Base-by-base conservation (phyloP, 1,140 invertebrate species). In the Drosophila insularis region DNA sequence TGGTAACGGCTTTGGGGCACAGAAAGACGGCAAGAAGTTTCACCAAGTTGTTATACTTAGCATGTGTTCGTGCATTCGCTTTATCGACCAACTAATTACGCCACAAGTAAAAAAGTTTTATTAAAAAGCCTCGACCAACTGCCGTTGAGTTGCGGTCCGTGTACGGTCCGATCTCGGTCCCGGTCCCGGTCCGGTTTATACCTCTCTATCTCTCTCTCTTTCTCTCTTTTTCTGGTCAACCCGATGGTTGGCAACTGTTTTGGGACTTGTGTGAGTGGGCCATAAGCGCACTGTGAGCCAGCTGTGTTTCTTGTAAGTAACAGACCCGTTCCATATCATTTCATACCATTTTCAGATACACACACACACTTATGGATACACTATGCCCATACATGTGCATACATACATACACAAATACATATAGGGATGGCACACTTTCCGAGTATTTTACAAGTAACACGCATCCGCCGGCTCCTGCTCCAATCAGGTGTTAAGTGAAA, bases 81-180 rank as follows among this genome's bases (percentile, higher is more conserved):
- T 63, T 63, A 63, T 63, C 62, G 62, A 63, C 62, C 62, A 63
- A 63, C 62, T 63, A 63, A 63, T 63, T 63, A 63, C 62, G 62
- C 62, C 62, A 63, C 43, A 63, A 63, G 62, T 63, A 63, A 63
- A 63, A 63, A 63, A 63, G 62, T 63, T 63, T 63, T 63, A 63
- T 63, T 63, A 63, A 63, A 63, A 63, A 63, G 60, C 60, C 59
- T 61, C 59, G 59, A 35, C 59, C 55, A 58, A 61, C 43, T 50
- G 43, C 43, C 43, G 43, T 50, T 50, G 43, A 50, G 17, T 50
- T 50, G 43, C 19, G 8, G 43, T 50, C 43, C 43, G 43, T 14
- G 23, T 56, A 23, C 54, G 54, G 54, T 13, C 7, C 10, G 35
- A 37, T 37, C 35, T 37, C 35, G 35, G 10, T 31, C 23, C 23